phyloP scores from a whole-genome alignment of 2,888 invertebrate species.

The Noctuana brunneofusca region DNA sequence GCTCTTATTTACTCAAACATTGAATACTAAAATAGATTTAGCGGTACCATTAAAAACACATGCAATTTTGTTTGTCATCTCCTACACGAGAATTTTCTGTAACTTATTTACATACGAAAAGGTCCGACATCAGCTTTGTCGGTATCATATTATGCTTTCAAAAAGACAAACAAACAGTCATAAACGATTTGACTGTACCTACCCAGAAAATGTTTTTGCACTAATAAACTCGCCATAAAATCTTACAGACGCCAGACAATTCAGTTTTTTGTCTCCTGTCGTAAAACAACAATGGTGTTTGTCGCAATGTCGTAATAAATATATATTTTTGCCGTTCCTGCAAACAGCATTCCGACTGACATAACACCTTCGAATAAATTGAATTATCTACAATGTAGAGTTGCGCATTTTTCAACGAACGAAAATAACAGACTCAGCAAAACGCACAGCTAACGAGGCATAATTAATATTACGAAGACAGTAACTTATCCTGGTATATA shows the following conservation, averaged over 20 bases:
- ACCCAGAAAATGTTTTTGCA: conserved; percentile 63
- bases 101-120: conserved; percentile 78
- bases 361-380: conserved; percentile 4
- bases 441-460: too few species aligned
- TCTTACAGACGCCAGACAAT: conserved; percentile 38
- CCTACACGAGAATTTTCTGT: conserved; percentile 39
- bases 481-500: too few species aligned
- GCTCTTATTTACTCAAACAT: not conserved
- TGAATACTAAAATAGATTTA: conserved; percentile 9
- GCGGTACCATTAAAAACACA: conserved; percentile 21
- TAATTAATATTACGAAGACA: too few species aligned
- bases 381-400: not conserved
- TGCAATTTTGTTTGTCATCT: conserved; percentile 1
- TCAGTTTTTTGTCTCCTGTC: conserved; percentile 18
- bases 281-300: conserved; percentile 31
- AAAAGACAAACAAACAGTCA: conserved; percentile 62
- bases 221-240: conserved; percentile 68
- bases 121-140: conserved; percentile 57
- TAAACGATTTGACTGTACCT: conserved; percentile 54
- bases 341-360: conserved; percentile 7
- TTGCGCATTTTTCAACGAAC: not conserved
- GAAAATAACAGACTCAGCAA: too few species aligned
- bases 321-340: conserved; percentile 12
- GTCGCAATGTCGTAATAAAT: conserved; percentile 33
- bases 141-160: conserved; percentile 59